Base-by-base conservation (phyloP, 2,113 vertebrate species). In the Naja naja region DNA sequence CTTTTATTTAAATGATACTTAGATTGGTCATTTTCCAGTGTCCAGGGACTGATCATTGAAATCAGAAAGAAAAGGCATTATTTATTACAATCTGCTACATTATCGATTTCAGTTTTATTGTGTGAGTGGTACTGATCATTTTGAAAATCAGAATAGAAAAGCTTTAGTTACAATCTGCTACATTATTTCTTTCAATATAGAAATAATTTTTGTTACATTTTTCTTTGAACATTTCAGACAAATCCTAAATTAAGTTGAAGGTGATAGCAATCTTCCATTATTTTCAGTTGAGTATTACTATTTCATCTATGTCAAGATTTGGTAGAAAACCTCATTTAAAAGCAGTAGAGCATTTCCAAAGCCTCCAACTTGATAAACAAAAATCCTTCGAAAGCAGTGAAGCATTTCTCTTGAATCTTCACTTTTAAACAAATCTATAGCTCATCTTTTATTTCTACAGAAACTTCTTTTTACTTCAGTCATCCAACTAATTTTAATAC, bases 311-410 rank as follows among this genome's bases (percentile, higher is more conserved):
- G 91, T 87, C 55, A 45, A 95, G 52, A 43, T 91, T 74, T 94
- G 45, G 27, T 81, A 86, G 27, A 94, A 91, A 94, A 94, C 22
- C 27, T 60, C 10, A 93, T 92, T 95, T 91, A 60, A 93, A 92
- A 95, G 88, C 49, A 92, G 49, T 92, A 91, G 54, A 94, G 58
- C 54, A 92, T 95, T 92, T 93, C 47, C 64, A 94, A 95, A 91
- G 91, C 90, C 91, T 89, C 45, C 91, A 12, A 89, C 88, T 58
- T 94, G 23, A 93, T 22, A 56, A 93, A 52, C 56, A 64, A 91
- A 92, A 94, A 89, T 53, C 64, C 45, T 94, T 87, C 58, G 43
- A 85, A 93, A 94, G 53, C 90, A 95, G 1, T 30, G 20, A 69
- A 93, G 56, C 64, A 64, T 89, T 93, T 2, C 0, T 86, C 30